Base-by-base conservation (phyloP, 2,797 vertebrate species). In the Xenentodon cancila region DNA sequence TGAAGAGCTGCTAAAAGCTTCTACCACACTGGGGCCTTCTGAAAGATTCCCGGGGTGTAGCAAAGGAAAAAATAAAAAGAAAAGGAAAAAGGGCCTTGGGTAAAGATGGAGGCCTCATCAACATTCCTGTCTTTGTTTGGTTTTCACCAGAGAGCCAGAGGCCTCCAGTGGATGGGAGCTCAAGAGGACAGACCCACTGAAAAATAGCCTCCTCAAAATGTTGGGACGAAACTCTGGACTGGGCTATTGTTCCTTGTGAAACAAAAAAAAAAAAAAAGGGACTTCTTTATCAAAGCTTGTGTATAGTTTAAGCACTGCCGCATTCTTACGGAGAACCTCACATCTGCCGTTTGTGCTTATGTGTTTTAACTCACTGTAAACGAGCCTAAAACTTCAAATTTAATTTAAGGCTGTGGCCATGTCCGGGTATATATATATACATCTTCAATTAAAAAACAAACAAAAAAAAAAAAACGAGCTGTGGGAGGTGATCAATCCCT, bases 51-150 rank as follows among this genome's bases (percentile, higher is more conserved):
- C 83, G 80, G 86, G 81, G 87, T 86, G 84, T 67, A 85, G 82
- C 73, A 89, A 86, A 89, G 18, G n/a, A 18, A 34, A 63, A 65
- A 53, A 59, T 34, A 19, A 27, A 18, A 17, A 16, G 20, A 17
- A 20, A 21, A 47, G 45, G 58, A 71, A 72, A 61, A 53, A 72
- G 46, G 60, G 73, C 83, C 77, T 74, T 78, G 80, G 88, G 81
- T 85, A 88, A 90, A 91, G 87, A 89, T 84, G 87, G 87, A 88
- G 84, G 86, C 84, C 87, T 91, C 88, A 90, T 89, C 91, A 91
- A 91, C 88, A 92, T 91, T 92, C 91, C 88, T 82, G 84, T 69
- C 88, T 91, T 90, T 91, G 91, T 91, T 89, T 91, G 89, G 84
- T 84, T 87, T 89, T 84, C 86, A 89, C 84, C 72, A 81, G 85